A percentile compares a stretch with the other conserved stretches of the same genome.
These are phyloP conservation scores for Epizoanthus illoricatus DNA, from an alignment of 92 coral and sea anemone species.

Conservation along the genomic window DNA sequence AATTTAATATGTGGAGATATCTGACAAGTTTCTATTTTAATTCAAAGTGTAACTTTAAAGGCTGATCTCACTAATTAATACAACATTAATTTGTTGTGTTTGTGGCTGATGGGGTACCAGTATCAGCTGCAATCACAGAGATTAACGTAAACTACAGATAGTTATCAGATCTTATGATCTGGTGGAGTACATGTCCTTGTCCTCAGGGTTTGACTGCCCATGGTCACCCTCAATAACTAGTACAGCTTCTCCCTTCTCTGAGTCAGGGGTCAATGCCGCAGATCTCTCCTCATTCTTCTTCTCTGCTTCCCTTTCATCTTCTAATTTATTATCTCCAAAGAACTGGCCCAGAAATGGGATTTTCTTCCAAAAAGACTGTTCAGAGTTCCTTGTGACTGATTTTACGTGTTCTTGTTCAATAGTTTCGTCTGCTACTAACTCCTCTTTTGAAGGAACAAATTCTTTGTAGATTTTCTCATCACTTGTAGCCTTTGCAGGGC, in stretches of 20 bases:
- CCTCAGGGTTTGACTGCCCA: conserved; percentile 94
- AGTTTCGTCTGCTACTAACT: conserved; percentile 10
- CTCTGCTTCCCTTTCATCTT: conserved; percentile 16
- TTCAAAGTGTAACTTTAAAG: too few relatives aligned
- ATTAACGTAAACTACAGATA: neutral
- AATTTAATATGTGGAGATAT: too few relatives aligned
- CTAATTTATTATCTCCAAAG: conserved; percentile 33
- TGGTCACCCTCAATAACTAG: conserved; percentile 64
- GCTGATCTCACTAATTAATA: too few relatives aligned
- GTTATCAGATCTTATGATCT: conserved; percentile 48
- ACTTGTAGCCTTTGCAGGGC: conserved; percentile 35
- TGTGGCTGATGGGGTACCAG: too few relatives aligned
- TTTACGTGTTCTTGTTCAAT: conserved; percentile 1
- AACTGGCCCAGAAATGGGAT: conserved; percentile 52
- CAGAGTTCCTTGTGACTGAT: conserved; percentile 32
- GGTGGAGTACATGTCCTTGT: conserved; percentile 95
- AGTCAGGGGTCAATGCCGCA: conserved; percentile 18
- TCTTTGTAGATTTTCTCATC: conserved; percentile 51
- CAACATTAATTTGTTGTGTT: too few relatives aligned
- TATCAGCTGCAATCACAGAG: neutral
- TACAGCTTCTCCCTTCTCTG: conserved; percentile 25
- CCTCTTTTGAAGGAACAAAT: conserved; percentile 47
- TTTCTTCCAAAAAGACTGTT: conserved; percentile 55
- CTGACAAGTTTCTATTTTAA: too few relatives aligned
- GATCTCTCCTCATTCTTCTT: conserved; percentile 2